Evolutionary conservation across 2,113 vertebrate species (phyloP), one percentile per base, ranked within the genome.

Genomic region (Limnothrissa miodon): DNA sequence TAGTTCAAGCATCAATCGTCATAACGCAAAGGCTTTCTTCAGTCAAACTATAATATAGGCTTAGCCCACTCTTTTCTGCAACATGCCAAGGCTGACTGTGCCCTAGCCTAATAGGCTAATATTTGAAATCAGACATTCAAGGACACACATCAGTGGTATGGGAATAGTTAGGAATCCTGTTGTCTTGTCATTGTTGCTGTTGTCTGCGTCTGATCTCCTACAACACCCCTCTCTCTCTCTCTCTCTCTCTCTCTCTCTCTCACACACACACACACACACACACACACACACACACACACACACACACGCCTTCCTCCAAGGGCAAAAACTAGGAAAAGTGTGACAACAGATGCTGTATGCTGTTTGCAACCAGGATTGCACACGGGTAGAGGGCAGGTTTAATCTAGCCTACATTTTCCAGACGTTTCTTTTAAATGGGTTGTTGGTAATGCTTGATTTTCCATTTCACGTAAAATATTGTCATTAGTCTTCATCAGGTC

Each of bases 211-310:
- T 74, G 56, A 62, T 82, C 23, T 3, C 11, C 1, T 21, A n/a
- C 70, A 42, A 6, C 17, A 42, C 62, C 25, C 21, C 44, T 21
- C 39, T 62, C 80, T 44, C 19, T 42, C 42, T 82, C 81, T 66
- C 39, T 82, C 23, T 42, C 56, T 45, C 42, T n/a, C 13, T 45
- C 81, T 25, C 42, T 48, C 81, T 6, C 46, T 39, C 46, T 56
- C 33, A 78, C 83, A 25, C 23, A 59, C 80, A 85, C 48, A 39
- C 83, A 78, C 80, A 84, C n/a, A n/a, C n/a, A n/a, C n/a, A n/a
- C n/a, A n/a, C n/a, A n/a, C n/a, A n/a, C n/a, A n/a, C n/a, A n/a
- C n/a, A n/a, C 17, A 59, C 56, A 23, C 21, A 23, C 23, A 23
- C 53, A 21, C 53, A 66, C 25, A 66, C 15, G 5, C 2, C 48